Evolutionary conservation across 1,140 invertebrate species (phyloP), one percentile per base, ranked within the genome.

Genomic region (Drepana arcuata): DNA sequence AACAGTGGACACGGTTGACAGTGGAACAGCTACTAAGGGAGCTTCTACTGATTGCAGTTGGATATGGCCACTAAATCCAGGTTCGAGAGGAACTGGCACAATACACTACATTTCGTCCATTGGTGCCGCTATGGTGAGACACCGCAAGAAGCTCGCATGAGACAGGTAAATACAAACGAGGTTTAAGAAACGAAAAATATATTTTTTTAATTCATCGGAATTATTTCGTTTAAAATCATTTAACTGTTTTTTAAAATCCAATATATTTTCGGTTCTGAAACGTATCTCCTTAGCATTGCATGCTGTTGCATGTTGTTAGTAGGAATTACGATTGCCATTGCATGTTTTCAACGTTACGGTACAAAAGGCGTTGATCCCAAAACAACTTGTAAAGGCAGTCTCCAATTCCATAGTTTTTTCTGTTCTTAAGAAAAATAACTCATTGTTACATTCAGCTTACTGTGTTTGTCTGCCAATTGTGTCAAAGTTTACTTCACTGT

Each of bases 61-160:
- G 83, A 84, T 56, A 83, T 83, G 65, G 80, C 82, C 49, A 82
- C 78, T 35, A 84, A 83, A 50, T 84, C 81, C 60, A 75, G 83
- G 48, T 84, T 85, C 60, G 86, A 86, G 70, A 75, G 82, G 42
- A 86, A 87, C 64, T 89, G 88, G 88, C 88, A 90, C 60, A 90
- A 89, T 72, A 87, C 85, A 34, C 84, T 89, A 65, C 88, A 90
- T 73, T 89, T 90, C 73, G 87, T 87, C 30, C 88, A 88, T 63
- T 89, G 87, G 86, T 89, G 88, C 75, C 83, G 88, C 28, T 89
- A 89, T 44, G 88, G 87, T 29, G 86, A 87, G 68, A 86, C 86
- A 34, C 86, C 86, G 56, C 86, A 87, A 59, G 86, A 88, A 65
- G 84, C 85, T 65, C 84, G 87, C 44, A 86, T 86, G 71, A 84